Percentiles rank a stretch among this genome's conserved stretches.
These are phyloP conservation scores for Drosophila diplacantha DNA, from an alignment of 2,888 invertebrate species.

Conservation along the genomic window DNA sequence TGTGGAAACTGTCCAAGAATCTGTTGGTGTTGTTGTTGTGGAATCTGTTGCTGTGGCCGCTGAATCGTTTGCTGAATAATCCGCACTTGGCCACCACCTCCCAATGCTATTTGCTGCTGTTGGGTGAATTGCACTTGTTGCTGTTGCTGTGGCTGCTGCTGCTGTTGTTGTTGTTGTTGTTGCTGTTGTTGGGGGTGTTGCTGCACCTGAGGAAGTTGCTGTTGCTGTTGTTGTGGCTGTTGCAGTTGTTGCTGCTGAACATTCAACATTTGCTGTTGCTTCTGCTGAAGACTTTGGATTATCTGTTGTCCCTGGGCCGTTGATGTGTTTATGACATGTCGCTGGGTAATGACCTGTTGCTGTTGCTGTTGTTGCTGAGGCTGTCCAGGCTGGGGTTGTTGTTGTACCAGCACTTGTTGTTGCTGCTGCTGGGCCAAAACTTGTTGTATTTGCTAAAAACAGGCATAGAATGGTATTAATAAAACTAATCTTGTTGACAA, in stretches of 20 bases:
- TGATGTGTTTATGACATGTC: slow-evolving; percentile 77
- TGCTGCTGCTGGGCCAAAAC: slow-evolving; percentile 31
- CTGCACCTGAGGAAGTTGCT: slow-evolving; percentile 53
- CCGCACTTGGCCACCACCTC: slow-evolving; percentile 58
- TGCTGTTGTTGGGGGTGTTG: slow-evolving; percentile 39
- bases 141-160: slow-evolving; percentile 42
- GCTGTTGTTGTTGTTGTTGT: slow-evolving; percentile 32
- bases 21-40: slow-evolving; percentile 54
- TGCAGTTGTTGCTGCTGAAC: slow-evolving; percentile 68
- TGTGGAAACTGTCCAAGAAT: slow-evolving; percentile 39
- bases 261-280: slow-evolving; percentile 69
- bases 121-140: slow-evolving; percentile 69
- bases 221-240: slow-evolving; percentile 56
- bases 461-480: neutral
- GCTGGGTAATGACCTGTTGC: slow-evolving; percentile 75
- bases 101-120: slow-evolving; percentile 59
- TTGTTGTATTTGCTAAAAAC: slow-evolving; percentile 32
- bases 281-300: slow-evolving; percentile 76
- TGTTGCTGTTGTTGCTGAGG: slow-evolving; percentile 24
- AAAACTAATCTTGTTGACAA: neutral
- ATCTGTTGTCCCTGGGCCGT: slow-evolving; percentile 77
- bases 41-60: slow-evolving; percentile 58
- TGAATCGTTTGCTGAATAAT: slow-evolving; percentile 68
- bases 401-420: slow-evolving; percentile 39
- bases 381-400: slow-evolving; percentile 41